Base-by-base conservation (phyloP, 2,113 vertebrate species). In the Antidorcas marsupialis region DNA sequence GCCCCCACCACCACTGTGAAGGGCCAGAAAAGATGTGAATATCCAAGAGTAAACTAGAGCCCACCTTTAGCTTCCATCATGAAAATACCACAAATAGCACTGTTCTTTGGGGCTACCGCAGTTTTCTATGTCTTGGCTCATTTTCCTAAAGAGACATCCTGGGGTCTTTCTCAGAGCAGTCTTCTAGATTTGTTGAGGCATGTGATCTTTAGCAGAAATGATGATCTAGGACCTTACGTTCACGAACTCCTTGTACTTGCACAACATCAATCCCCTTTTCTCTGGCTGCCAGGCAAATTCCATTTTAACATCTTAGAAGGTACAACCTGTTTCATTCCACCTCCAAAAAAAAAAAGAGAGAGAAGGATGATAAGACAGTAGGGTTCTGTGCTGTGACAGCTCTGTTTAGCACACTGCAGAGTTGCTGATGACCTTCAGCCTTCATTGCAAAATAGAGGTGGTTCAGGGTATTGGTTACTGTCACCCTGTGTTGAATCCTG, bases 301-400 rank as follows among this genome's bases (percentile, higher is more conserved):
- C 81, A 94, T 87, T 98, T 96, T 92, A 96, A 94, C 87, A 96
- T 14, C 92, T 91, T 64, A 94, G 92, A 96, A 64, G 87, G 91
- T 78, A 96, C 36, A 92, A 25, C 86, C 74, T 95, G 71, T 52
- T 97, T 50, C 96, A 64, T 25, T 27, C 23, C 67, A 39, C 67
- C n/a, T 23, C 19, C 67, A 23, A 90, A 60, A 21, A 88, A 88
- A 74, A 55, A 90, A 47, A 28, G 21, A 17, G 45, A 28, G 21
- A 17, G 45, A 45, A 95, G n/a, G 39, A 28, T 30, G 28, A 47
- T 53, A 55, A 39, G 28, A 43, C 45, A 55, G 36, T 6, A 50
- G 47, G 11, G 5, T 50, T 13, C 6, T 19, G 12, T 2, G 25
- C 50, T 21, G 55, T 43, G 36, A 39, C 27, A 60, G 8, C 71